A percentile compares a stretch with the other conserved stretches of the same genome.
phyloP scores from a whole-genome alignment of 2,888 invertebrate species.

The Melipona bicolor region DNA sequence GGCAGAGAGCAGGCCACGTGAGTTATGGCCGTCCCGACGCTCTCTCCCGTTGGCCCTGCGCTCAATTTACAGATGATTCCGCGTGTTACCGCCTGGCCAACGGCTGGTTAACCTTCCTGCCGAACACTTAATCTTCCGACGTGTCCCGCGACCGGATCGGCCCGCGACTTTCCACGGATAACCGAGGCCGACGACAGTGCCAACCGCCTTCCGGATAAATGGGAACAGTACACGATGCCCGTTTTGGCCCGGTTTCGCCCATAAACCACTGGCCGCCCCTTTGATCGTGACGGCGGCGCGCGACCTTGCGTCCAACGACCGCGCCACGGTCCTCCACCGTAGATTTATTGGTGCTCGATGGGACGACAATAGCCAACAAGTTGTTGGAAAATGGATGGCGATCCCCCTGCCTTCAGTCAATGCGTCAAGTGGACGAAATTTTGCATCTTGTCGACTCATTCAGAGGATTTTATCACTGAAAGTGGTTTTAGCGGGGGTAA shows the following conservation, averaged over 20 bases:
- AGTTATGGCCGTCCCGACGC: conserved; percentile 85
- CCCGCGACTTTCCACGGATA: conserved; percentile 58
- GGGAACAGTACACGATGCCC: conserved; percentile 59
- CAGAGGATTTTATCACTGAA: too few relatives aligned
- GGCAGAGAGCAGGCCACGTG: conserved; percentile 81
- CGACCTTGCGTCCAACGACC: conserved; percentile 66
- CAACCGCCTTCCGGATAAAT: conserved; percentile 51
- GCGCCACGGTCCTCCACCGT: conserved; percentile 70
- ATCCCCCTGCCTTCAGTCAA: conserved; percentile 32
- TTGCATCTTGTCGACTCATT: not conserved
- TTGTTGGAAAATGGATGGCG: conserved; percentile 81
- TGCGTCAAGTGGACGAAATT: not conserved
- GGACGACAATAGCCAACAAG: conserved; percentile 83
- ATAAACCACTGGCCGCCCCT: conserved; percentile 79
- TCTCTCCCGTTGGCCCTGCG: conserved; percentile 84
- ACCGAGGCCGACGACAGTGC: conserved; percentile 34
- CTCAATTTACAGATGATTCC: conserved; percentile 87
- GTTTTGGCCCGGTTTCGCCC: conserved; percentile 69
- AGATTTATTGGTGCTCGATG: conserved; percentile 83
- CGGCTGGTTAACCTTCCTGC: conserved; percentile 84
- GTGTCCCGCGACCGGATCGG: conserved; percentile 70
- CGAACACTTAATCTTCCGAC: conserved; percentile 84
- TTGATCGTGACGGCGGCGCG: conserved; percentile 48
- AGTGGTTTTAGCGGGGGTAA: too few relatives aligned
- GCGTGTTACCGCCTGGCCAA: conserved; percentile 85